Conservation (phyloP, 1,140 invertebrate species). For the Drosophila watanabei region DNA sequence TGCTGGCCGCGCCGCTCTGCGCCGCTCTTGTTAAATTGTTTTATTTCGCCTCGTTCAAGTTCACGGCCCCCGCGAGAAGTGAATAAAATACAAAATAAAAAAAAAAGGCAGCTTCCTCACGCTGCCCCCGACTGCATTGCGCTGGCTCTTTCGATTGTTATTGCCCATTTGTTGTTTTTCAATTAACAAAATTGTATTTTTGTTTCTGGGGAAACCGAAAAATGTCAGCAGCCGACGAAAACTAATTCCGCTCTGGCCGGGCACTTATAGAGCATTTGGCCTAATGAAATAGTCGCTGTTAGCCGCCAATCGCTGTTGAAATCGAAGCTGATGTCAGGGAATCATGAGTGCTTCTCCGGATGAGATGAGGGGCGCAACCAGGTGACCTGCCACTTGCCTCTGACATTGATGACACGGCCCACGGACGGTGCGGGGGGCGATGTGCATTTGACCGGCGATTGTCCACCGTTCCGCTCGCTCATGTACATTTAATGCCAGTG, state of each 20-base stretch:
- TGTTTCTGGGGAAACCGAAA: conserved; percentile 30
- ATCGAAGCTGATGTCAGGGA: conserved; percentile 21
- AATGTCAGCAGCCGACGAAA: conserved; percentile 39
- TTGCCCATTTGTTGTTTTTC: conserved; percentile 54
- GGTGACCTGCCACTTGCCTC: conserved; percentile 11
- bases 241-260: conserved; percentile 45
- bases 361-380: conserved; percentile 1
- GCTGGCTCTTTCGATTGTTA: conserved; percentile 33
- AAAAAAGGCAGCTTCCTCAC: conserved; percentile 56
- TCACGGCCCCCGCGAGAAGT: conserved; percentile 67
- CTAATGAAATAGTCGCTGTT: conserved; percentile 28
- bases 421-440: conserved; percentile 3
- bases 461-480: conserved; percentile 50
- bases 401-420: conserved; percentile 45
- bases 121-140: conserved; percentile 32
- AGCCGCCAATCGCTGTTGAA: conserved; percentile 35
- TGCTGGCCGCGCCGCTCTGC: conserved; percentile 53
- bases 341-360: conserved; percentile 5
- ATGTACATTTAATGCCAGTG: conserved; percentile 64
- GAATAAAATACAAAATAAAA: conserved; percentile 17
- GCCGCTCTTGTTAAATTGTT: conserved; percentile 73
- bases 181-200: conserved; percentile 73
- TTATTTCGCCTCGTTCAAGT: conserved; percentile 75
- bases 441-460: conserved; percentile 59
- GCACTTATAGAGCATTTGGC: conserved; percentile 40